A percentile compares a stretch with the other conserved stretches of the same genome.
phyloP scores from a whole-genome alignment of 1,140 invertebrate genomes.

The Ditylenchus dipsaci region DNA sequence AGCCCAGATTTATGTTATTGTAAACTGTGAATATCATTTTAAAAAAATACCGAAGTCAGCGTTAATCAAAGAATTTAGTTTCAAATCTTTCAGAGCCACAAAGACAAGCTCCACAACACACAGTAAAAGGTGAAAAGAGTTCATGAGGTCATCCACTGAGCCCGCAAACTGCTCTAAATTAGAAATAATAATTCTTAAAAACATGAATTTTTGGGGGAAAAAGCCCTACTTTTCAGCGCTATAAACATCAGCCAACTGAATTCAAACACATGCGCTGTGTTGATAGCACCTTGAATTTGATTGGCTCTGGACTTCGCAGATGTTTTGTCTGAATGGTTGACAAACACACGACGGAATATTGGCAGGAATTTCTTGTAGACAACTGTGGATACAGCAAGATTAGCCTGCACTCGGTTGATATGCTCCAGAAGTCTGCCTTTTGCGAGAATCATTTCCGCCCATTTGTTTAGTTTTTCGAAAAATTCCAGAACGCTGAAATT shows the following conservation, averaged over 20 bases:
- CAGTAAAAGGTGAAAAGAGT: slow-evolving; percentile 43
- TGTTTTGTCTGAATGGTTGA: background rate
- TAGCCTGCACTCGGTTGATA: slow-evolving; percentile 79
- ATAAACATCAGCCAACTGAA: slow-evolving; percentile 46
- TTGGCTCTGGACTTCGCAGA: slow-evolving; percentile 26
- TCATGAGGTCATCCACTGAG: slow-evolving; percentile 38
- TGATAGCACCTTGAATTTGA: slow-evolving; percentile 6
- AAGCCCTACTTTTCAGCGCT: slow-evolving; percentile 43
- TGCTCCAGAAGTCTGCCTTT: slow-evolving; percentile 76
- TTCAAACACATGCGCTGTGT: slow-evolving; percentile 40
- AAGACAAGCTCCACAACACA: slow-evolving; percentile 44
- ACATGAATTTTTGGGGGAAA: background rate
- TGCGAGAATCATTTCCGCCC: slow-evolving; percentile 87
- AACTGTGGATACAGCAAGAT: slow-evolving; percentile 87
- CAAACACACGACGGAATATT: slow-evolving; percentile 67
- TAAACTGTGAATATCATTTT: background rate
- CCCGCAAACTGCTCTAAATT: slow-evolving; percentile 38
- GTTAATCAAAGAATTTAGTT: slow-evolving; percentile 37
- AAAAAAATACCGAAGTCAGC: slow-evolving; percentile 33
- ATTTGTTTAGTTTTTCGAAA: slow-evolving; percentile 88
- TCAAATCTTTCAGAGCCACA: slow-evolving; percentile 17
- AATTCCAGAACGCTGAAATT: slow-evolving; percentile 79
- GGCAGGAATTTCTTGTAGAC: slow-evolving; percentile 87
- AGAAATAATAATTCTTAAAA: slow-evolving; percentile 13
- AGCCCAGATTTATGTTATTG: too few relatives aligned